Evolutionary conservation across 1,140 invertebrate species (phyloP).

Genomic region (Pomacea maculata): DNA sequence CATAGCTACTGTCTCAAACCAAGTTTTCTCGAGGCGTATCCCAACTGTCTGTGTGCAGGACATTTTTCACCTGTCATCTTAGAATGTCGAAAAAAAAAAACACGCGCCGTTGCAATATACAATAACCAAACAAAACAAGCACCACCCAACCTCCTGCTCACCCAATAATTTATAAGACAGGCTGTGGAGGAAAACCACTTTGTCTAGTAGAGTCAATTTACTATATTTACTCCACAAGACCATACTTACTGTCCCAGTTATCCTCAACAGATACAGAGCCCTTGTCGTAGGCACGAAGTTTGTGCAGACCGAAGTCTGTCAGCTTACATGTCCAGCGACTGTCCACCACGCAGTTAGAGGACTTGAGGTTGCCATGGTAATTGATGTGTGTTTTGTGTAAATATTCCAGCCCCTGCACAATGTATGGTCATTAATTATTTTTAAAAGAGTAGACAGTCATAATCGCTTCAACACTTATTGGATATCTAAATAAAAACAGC

Average conservation of each 20-base stretch:
- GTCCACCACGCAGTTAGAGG: slow-evolving; percentile 91
- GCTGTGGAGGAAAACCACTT: too few species aligned
- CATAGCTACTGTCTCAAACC: too few species aligned
- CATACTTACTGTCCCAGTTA: background rate
- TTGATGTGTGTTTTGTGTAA: slow-evolving; percentile 84
- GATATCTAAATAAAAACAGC: background rate
- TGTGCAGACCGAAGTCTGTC: slow-evolving; percentile 90
- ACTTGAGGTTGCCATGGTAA: slow-evolving; percentile 96
- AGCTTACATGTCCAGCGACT: slow-evolving; percentile 94
- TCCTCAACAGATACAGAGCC: background rate
- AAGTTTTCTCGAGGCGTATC: too few species aligned
- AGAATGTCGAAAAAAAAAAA: too few species aligned
- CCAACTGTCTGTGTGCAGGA: too few species aligned
- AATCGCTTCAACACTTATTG: background rate
- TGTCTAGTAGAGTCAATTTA: too few species aligned
- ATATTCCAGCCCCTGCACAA: slow-evolving; percentile 87
- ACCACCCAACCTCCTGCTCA: too few species aligned
- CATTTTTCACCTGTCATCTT: too few species aligned
- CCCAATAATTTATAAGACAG: too few species aligned
- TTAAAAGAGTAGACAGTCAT: background rate
- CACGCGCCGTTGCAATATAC: too few species aligned
- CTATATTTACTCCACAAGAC: background rate
- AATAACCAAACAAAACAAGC: too few species aligned
- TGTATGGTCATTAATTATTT: slow-evolving; percentile 1
- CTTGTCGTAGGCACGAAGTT: slow-evolving; percentile 27